Percentiles rank a stretch among this genome's conserved stretches.
These are phyloP conservation scores for Diplazon laetatorius DNA, from an alignment of 2,888 invertebrate species.

Conservation along the genomic window DNA sequence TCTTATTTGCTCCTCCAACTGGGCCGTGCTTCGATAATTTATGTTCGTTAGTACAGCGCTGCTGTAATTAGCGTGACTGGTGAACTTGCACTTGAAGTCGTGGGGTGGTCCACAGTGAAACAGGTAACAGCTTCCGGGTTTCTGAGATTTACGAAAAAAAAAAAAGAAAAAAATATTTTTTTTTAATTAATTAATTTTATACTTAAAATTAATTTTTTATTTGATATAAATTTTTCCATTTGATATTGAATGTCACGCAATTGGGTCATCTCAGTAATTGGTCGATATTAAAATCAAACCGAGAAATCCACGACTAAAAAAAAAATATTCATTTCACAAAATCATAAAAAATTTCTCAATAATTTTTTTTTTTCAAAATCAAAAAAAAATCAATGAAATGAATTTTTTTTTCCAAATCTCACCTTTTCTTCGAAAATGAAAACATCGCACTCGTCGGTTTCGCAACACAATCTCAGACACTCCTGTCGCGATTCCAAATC, in stretches of 20 bases:
- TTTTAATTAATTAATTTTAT: not conserved
- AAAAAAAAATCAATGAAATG: no score
- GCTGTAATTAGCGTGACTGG: constrained; percentile 93
- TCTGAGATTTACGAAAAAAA: constrained; percentile 84
- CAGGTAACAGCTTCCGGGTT: constrained; percentile 93
- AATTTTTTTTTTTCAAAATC: no score
- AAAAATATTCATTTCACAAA: no score
- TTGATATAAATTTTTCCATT: no score
- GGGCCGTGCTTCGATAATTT: constrained; percentile 81
- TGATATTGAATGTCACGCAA: no score
- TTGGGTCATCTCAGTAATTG: no score
- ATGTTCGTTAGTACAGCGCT: constrained; percentile 91
- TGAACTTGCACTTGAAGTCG: constrained; percentile 96
- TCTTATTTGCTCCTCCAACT: constrained; percentile 88
- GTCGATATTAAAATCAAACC: no score
- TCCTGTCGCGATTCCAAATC: constrained; percentile 92
- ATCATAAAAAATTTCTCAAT: no score
- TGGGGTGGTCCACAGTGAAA: constrained; percentile 95
- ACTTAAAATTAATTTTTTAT: no score
- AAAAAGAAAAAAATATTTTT: constrained; percentile 8
- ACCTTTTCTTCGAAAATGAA: constrained; percentile 97
- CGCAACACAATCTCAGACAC: constrained; percentile 93
- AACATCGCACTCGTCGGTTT: constrained; percentile 93
- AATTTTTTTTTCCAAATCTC: no score
- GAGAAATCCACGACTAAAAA: no score